A percentile compares a stretch with the other conserved stretches of the same genome.
These are phyloP conservation scores for Vanessa atalanta DNA, from an alignment of 1,140 invertebrate genomes.

Conservation along the genomic window DNA sequence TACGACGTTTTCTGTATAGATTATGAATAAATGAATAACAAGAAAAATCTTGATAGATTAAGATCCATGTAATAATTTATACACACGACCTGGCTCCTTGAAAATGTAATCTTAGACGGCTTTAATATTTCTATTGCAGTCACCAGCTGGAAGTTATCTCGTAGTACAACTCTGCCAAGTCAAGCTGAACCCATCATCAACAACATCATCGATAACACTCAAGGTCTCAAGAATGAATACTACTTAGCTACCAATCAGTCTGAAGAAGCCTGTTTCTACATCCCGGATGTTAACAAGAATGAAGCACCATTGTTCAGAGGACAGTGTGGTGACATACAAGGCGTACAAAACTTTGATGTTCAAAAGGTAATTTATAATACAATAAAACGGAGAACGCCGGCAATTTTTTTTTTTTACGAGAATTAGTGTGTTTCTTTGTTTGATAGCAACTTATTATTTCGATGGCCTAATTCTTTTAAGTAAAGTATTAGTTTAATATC, in stretches of 20 bases:
- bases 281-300: conserved; percentile 50
- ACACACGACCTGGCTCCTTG: too few relatives aligned
- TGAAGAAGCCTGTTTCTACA: conserved; percentile 64
- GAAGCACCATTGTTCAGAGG: conserved; percentile 56
- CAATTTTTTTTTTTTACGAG: too few relatives aligned
- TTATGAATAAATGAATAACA: too few relatives aligned
- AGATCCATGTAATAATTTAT: too few relatives aligned
- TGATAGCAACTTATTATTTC: too few relatives aligned
- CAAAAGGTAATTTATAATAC: conserved; percentile 44
- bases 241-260: conserved; percentile 55
- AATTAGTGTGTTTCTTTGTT: neutral
- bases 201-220: conserved; percentile 47
- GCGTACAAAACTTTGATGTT: conserved; percentile 55
- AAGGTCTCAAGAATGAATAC: conserved; percentile 59
- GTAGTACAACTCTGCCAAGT: conserved; percentile 43
- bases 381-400: too few relatives aligned
- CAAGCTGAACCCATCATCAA: conserved; percentile 48
- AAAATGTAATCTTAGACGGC: too few relatives aligned
- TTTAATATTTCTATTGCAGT: conserved; percentile 44
- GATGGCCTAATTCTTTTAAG: too few relatives aligned
- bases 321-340: conserved; percentile 54
- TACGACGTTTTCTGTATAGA: too few relatives aligned
- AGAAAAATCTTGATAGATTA: too few relatives aligned
- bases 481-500: too few relatives aligned
- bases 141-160: conserved; percentile 67